Base-by-base conservation (phyloP, 1,140 invertebrate species). In the Drepana arcuata region DNA sequence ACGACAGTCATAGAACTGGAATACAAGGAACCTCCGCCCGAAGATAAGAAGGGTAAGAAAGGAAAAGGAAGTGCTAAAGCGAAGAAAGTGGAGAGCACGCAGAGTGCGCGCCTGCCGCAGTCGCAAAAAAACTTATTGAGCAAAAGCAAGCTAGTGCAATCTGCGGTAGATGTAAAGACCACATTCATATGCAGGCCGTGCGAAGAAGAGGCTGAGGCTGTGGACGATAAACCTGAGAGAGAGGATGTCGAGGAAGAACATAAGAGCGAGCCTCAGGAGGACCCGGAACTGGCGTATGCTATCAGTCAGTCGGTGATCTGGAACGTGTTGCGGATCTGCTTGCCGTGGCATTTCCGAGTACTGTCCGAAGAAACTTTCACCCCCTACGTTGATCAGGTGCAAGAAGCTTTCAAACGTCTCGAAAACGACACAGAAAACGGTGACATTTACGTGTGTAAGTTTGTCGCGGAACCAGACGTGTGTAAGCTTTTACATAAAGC, bases 341-440 rank as follows among this genome's bases (percentile, higher is more conserved):
- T 82, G n/a, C 78, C 78, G 0, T 79, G 74, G 71, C 67, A 77
- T 36, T 82, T 79, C 34, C 11, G 37, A 13, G 37, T 70, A n/a
- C 9, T 56, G 4, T 58, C 71, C 7, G 67, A 78, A 32, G 53
- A 54, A 36, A 66, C 45, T 21, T 33, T 14, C 5, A 64, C 67
- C 12, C 47, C 58, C 4, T 70, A 75, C 34, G 14, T 47, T 9
- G 44, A 57, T 23, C 48, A 65, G 15, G 48, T 79, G 0, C 14
- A 56, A 26, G 55, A 60, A 30, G 36, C 62, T 3, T 41, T 82
- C 30, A 60, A 53, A 16, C 27, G 40, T 10, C 49, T 82, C 14
- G 65, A 73, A 56, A 30, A 32, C 1, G 64, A 79, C 23, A 77
- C 70, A 1, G 72, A 78, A 23, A 59, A 67, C 41, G 71, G 73